Evolutionary conservation across 2,888 invertebrate species (phyloP), one percentile per base, ranked within the genome.

Genomic region (Malthinus seriepunctatus): DNA sequence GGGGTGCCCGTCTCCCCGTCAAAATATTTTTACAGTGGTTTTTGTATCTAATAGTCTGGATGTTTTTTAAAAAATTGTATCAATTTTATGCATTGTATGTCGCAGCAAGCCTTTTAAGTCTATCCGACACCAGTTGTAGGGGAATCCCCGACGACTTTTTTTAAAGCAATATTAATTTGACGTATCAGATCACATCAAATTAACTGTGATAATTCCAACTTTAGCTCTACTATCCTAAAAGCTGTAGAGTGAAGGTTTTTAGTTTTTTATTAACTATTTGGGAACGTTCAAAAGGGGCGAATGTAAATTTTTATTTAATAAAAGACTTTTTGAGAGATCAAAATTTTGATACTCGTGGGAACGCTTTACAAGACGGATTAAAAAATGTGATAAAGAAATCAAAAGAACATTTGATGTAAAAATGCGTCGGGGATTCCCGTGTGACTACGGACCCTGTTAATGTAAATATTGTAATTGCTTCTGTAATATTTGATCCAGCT

Each of bases 21-120:
- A 65, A 70, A 63, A 73, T 75, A 76, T 75, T 76, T 75, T 76
- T 74, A 69, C 74, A 75, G 71, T 73, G 68, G 67, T 73, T 73
- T 45, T 74, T 74, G 68, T 74, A 71, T 62, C 65, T 49, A 52
- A 57, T 53, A 51, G 57, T 69, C 66, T 69, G 63, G 57, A 66
- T 68, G 67, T 69, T 57, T 55, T 15, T 23, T 42, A 42, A 15
- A 14, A 42, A 23, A 42, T 15, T 15, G 10, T 67, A 66, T 58
- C 56, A 65, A 65, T 65, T 53, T 62, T 57, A 56, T 39, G 56
- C 62, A 64, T 65, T 65, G 64, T 66, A 64, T 67, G 66, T 67
- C 57, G 57, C 56, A 54, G 57, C 56, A 54, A 51, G 56, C 49
- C 57, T 57, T 58, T 60, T 59, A 35, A 55, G 48, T 51, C 59